Percentiles rank a stretch among this genome's conserved stretches.
Conservation (phyloP, 2,113 vertebrate species). For the Syngnathus typhle region DNA sequence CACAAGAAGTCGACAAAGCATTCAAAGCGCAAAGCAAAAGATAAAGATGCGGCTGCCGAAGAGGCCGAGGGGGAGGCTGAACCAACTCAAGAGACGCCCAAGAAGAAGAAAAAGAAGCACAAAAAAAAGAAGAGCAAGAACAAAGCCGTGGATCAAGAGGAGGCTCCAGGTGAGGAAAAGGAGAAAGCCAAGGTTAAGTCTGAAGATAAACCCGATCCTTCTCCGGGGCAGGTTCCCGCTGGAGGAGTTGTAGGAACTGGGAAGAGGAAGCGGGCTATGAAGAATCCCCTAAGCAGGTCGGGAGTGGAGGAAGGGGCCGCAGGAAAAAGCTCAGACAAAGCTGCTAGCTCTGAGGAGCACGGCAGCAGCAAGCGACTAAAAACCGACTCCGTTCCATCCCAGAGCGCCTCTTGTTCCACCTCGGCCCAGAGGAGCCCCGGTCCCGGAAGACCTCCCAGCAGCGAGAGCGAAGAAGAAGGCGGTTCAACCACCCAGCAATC, state of each 20-base stretch:
- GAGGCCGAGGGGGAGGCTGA: conserved; percentile 73
- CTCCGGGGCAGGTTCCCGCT: not conserved
- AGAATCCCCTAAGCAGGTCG: not conserved
- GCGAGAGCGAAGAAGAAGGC: conserved; percentile 86
- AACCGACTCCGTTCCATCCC: conserved; percentile 50
- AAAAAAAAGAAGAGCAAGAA: conserved; percentile 84
- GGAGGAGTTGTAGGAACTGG: not conserved
- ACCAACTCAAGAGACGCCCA: conserved; percentile 76
- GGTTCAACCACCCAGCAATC: conserved; percentile 71
- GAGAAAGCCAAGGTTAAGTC: conserved; percentile 58
- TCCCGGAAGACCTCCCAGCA: conserved; percentile 70
- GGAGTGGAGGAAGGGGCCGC: not conserved
- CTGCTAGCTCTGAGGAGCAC: conserved; percentile 46
- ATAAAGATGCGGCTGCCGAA: conserved; percentile 54
- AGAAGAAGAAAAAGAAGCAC: conserved; percentile 90
- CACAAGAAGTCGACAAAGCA: conserved; percentile 94
- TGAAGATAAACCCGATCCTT: conserved; percentile 33
- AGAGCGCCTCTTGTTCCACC: conserved; percentile 67
- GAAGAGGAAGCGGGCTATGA: not conserved
- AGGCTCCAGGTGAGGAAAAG: conserved; percentile 48
- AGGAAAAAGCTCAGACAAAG: conserved; percentile 31
- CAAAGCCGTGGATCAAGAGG: conserved; percentile 53
- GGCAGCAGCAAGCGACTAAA: conserved; percentile 70
- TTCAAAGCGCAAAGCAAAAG: conserved; percentile 78
- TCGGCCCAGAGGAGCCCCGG: conserved; percentile 67